These are phyloP conservation scores for Isurus oxyrinchus DNA, from an alignment of 2,113 vertebrate species.

Conservation along the genomic window DNA sequence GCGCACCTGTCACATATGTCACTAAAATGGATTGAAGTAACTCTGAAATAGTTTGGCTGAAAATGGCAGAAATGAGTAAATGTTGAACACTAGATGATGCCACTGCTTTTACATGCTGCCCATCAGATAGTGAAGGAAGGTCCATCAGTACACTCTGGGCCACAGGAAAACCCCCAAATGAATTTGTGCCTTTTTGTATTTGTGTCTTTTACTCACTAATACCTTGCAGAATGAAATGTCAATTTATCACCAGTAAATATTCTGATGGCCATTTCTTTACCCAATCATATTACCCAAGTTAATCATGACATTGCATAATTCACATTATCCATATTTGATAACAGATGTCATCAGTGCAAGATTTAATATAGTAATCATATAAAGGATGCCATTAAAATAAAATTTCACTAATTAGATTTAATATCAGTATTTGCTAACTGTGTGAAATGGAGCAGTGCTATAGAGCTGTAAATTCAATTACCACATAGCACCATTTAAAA, in stretches of 20 bases:
- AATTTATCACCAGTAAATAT: not conserved
- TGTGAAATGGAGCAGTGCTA: not conserved
- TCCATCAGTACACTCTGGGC: not conserved
- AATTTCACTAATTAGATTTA: constrained; percentile 3
- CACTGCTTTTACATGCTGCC: not conserved
- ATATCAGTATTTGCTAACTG: not conserved
- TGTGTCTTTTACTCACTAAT: not conserved
- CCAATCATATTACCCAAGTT: not conserved
- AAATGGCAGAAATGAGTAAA: not conserved
- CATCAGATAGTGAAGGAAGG: not conserved
- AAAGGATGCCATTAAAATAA: constrained; percentile 14
- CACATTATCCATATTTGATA: not conserved
- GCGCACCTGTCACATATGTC: not conserved
- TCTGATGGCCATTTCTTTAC: not conserved
- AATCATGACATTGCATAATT: not conserved
- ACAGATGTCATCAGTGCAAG: not conserved
- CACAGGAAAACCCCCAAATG: not conserved
- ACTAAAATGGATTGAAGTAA: not conserved
- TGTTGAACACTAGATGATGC: not conserved
- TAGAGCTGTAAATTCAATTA: constrained; percentile 9
- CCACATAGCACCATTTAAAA: not conserved
- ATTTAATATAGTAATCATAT: not conserved
- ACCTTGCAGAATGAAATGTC: not conserved
- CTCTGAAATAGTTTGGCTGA: not conserved
- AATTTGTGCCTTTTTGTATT: not conserved